Base-by-base conservation (phyloP, 2,113 vertebrate genomes). In the Aptenodytes patagonicus region DNA sequence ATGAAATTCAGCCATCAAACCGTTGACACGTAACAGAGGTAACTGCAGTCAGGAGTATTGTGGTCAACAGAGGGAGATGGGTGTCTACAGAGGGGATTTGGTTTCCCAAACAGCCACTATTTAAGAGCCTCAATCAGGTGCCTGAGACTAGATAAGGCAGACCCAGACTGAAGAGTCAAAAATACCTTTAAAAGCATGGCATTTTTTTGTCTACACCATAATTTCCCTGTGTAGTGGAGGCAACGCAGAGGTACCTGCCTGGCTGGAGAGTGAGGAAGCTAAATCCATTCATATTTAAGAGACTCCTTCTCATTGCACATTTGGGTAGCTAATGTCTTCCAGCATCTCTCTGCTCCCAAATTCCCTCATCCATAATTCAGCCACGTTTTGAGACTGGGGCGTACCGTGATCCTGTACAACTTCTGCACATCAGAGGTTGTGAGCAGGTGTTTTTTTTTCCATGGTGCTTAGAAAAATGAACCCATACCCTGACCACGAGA, bases 341-440 rank as follows among this genome's bases (percentile, higher is more conserved):
- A 76, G 62, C 25, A 10, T 61, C 66, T 78, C 40, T 87, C 55
- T 49, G 8, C 0, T 0, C 62, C 73, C 69, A 66, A 72, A 65
- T 92, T 84, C 57, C n/a, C 57, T 86, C 66, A 89, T 69, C 82
- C 66, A 42, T 87, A 89, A 93, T 65, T 68, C 90, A 96, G 38
- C 13, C 14, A 1, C 49, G 32, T 61, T 89, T 57, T 58, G 61
- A 76, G 70, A 6, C 46, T 6, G 28, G 52, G 80, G 21, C 0
- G 0, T 76, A 36, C 46, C 1, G 1, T 84, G 77, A 65, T 76
- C 89, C 73, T 22, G 16, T 38, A n/a, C 65, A 87, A 14, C 47
- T 70, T 62, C 40, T 83, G 49, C 66, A 31, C 49, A n/a, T 21
- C 65, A 19, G 28, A 40, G 44, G 42, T 77, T 54, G 77, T 1